A percentile compares a stretch with the other conserved stretches of the same genome.
These are phyloP conservation scores for Bothrops jararaca DNA, from an alignment of 2,113 vertebrate genomes.

Conservation along the genomic window DNA sequence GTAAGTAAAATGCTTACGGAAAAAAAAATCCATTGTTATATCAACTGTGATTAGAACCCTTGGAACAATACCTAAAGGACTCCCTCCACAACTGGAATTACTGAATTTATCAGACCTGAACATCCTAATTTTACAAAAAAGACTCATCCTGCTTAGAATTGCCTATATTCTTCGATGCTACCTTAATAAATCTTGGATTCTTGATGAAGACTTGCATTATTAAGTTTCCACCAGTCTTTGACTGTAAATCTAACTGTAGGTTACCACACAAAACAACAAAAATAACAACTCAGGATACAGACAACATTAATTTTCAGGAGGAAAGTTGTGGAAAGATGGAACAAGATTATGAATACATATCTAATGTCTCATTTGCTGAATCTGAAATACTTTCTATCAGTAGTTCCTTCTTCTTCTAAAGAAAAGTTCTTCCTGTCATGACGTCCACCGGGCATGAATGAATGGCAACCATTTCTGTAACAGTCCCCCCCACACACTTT, in stretches of 20 bases:
- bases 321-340: background rate
- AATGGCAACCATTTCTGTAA: background rate
- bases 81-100: background rate
- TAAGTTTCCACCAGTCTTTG: background rate
- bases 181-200: background rate
- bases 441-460: background rate
- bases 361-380: background rate
- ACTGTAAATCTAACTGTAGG: background rate
- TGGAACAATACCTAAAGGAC: background rate
- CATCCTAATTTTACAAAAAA: background rate
- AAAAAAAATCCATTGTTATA: background rate
- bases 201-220: background rate
- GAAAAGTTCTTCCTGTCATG: background rate
- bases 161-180: background rate
- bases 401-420: background rate
- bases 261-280: background rate
- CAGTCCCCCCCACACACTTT: background rate
- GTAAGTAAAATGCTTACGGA: background rate
- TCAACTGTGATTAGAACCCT: background rate
- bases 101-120: background rate
- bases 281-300: background rate
- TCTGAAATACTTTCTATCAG: background rate
- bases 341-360: background rate
- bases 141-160: background rate
- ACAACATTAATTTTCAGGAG: background rate